These are phyloP conservation scores for Tadarida brasiliensis DNA, from an alignment of 2,797 vertebrate species.

Conservation along the genomic window DNA sequence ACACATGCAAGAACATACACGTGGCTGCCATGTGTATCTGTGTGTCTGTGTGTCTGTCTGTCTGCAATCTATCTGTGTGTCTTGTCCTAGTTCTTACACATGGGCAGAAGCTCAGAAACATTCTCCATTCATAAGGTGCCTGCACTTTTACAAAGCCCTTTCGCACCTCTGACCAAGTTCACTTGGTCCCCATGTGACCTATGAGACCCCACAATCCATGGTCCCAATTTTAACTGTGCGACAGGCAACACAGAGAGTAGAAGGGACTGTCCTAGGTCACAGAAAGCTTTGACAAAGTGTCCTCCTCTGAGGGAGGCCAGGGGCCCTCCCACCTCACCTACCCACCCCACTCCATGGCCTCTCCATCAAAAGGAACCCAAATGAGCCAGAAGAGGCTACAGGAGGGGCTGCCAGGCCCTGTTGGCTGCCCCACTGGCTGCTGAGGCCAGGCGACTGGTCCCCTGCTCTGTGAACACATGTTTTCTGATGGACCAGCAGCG, in stretches of 20 bases:
- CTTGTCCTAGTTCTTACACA: background rate
- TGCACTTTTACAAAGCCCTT: background rate
- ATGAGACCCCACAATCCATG: background rate
- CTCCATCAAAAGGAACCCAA: background rate
- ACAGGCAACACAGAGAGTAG: background rate
- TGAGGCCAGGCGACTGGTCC: background rate
- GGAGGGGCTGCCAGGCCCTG: background rate
- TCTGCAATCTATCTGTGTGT: background rate
- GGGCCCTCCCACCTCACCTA: background rate
- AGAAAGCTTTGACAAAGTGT: background rate
- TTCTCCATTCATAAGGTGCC: no score
- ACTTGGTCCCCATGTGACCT: background rate
- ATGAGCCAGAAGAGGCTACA: background rate
- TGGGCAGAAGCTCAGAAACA: background rate
- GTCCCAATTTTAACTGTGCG: background rate
- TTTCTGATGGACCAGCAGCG: background rate
- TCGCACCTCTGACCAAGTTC: background rate
- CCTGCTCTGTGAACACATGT: background rate
- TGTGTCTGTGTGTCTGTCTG: background rate
- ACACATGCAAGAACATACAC: background rate
- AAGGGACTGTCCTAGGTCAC: background rate
- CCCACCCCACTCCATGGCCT: fast-evolving
- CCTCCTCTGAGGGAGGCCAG: background rate
- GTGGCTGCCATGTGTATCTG: fast-evolving
- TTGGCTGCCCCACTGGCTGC: background rate